phyloP scores from a whole-genome alignment of 2,797 vertebrate genomes.

The Champsocephalus esox region DNA sequence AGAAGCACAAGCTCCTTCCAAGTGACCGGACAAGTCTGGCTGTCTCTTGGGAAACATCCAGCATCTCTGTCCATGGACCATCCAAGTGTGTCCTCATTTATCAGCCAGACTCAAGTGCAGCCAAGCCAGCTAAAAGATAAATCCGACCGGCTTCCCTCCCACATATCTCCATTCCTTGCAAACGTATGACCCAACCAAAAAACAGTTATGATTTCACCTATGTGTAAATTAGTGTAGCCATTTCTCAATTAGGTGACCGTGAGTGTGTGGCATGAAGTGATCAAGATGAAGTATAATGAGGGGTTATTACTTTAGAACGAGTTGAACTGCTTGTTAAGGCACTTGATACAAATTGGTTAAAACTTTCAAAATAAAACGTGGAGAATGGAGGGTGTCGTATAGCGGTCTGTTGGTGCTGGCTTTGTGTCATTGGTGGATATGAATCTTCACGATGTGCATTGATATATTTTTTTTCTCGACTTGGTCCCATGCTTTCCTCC shows the following conservation, averaged over 20 bases:
- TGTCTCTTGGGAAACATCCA: constrained; percentile 69
- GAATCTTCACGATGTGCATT: constrained; percentile 61
- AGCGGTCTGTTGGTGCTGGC: constrained; percentile 70
- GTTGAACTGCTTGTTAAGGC: constrained; percentile 89
- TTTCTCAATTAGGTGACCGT: constrained; percentile 61
- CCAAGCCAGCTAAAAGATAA: constrained; percentile 54
- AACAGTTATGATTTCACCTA: constrained; percentile 62
- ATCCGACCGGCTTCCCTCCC: constrained; percentile 56
- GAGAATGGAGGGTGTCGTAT: constrained; percentile 51
- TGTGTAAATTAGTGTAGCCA: constrained; percentile 59
- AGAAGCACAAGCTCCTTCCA: constrained; percentile 67
- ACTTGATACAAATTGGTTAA: constrained; percentile 88
- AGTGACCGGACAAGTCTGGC: constrained; percentile 68
- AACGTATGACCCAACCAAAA: constrained; percentile 59
- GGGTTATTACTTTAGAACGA: constrained; percentile 87
- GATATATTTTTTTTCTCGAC: constrained; percentile 58
- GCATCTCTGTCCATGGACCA: constrained; percentile 73
- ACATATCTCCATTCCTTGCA: constrained; percentile 38
- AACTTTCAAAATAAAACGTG: constrained; percentile 70
- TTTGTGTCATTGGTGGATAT: constrained; percentile 64
- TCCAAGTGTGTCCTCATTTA: constrained; percentile 68
- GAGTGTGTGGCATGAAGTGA: constrained; percentile 54
- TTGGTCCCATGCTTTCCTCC: constrained; percentile 77
- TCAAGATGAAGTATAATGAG: constrained; percentile 50
- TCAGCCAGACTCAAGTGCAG: constrained; percentile 66